phyloP scores from a whole-genome alignment of 2,113 vertebrate genomes.

The Dromiciops gliroides region DNA sequence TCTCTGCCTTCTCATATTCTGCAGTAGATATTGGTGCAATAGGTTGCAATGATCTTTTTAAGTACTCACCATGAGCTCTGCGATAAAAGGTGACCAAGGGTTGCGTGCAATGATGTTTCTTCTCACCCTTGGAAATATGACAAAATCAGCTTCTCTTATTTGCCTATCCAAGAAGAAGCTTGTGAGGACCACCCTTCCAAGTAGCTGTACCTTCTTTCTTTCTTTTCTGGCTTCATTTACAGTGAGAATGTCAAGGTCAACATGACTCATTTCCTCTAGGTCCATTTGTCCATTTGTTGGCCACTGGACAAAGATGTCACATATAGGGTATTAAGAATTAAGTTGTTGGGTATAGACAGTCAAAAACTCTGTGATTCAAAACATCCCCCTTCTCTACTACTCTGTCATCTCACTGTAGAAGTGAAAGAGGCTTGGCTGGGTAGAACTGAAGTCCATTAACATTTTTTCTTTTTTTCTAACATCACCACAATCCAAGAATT shows the following conservation, averaged over 20 bases:
- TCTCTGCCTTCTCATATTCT: not conserved
- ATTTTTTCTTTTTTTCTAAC: not conserved
- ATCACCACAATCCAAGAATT: not conserved
- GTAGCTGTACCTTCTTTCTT: not conserved
- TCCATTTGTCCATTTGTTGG: not conserved
- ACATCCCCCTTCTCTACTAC: not conserved
- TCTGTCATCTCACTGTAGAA: not conserved
- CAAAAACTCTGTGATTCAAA: not conserved
- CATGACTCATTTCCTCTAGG: slow-evolving; percentile 2
- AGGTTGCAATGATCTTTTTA: not conserved
- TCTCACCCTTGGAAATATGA: not conserved
- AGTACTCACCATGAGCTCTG: not conserved
- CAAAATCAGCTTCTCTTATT: not conserved
- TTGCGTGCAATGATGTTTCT: not conserved
- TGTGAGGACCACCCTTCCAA: not conserved
- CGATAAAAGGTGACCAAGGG: not conserved
- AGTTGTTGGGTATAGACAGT: not conserved
- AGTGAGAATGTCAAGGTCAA: not conserved
- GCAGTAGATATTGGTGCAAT: not conserved
- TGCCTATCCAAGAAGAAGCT: not conserved
- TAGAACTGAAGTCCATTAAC: not conserved
- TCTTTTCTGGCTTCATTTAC: not conserved
- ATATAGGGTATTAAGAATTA: not conserved
- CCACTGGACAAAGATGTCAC: not conserved
- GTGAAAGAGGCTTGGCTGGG: not conserved